These are phyloP conservation scores for Panthera uncia DNA, from an alignment of 2,113 vertebrate genomes.

Conservation along the genomic window DNA sequence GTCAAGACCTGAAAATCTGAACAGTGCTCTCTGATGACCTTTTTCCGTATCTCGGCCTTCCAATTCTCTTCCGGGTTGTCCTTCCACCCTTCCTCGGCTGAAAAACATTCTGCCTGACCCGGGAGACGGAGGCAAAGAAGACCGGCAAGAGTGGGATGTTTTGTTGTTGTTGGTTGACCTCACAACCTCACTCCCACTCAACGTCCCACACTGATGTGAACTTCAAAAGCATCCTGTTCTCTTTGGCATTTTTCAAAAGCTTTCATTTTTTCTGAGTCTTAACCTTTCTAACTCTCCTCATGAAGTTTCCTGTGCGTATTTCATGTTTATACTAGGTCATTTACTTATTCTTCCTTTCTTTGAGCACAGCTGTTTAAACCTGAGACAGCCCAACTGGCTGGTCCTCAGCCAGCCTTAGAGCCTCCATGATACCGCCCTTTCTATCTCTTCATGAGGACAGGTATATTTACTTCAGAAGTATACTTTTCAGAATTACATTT, in stretches of 20 bases:
- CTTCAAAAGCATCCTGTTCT: constrained; percentile 37
- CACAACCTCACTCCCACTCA: neutral
- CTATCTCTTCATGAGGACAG: neutral
- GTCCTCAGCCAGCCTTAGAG: neutral
- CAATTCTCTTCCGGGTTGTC: neutral
- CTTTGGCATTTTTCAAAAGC: constrained; percentile 17
- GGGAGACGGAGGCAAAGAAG: neutral
- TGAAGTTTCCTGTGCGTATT: neutral
- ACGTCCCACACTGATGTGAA: neutral
- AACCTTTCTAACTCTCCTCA: neutral
- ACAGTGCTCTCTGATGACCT: neutral
- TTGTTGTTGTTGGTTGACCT: neutral
- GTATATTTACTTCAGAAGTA: neutral
- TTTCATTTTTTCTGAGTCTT: neutral
- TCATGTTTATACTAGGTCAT: neutral
- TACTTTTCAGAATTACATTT: neutral
- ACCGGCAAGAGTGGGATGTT: neutral
- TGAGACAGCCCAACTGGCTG: neutral
- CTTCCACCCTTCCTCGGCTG: neutral
- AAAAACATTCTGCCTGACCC: neutral
- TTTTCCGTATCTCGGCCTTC: neutral
- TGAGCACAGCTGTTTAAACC: neutral
- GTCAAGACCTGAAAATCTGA: neutral
- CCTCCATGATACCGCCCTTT: neutral
- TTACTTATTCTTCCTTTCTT: neutral